phyloP scores from a whole-genome alignment of 1,140 invertebrate genomes.

The Atta texana region DNA sequence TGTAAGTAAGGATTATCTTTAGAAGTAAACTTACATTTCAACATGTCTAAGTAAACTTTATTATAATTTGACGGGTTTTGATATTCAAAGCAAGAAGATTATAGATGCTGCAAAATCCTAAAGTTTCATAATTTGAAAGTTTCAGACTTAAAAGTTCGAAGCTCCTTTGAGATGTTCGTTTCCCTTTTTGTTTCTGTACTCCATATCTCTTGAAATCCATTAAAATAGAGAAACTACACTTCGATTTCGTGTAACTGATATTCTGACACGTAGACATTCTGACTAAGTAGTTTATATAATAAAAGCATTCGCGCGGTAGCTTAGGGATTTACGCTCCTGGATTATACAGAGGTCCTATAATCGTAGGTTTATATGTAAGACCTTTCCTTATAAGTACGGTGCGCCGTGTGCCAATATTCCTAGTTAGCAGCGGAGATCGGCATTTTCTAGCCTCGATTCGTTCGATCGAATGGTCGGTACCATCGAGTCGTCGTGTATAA shows the following conservation, averaged over 20 bases:
- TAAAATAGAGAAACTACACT: background rate
- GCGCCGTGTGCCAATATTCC: slow-evolving; percentile 34
- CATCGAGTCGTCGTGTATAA: slow-evolving; percentile 55
- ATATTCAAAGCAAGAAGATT: slow-evolving; percentile 53
- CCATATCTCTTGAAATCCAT: background rate
- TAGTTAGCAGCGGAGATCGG: slow-evolving; percentile 14
- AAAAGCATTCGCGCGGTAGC: slow-evolving; percentile 24
- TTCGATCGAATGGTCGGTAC: slow-evolving; percentile 17
- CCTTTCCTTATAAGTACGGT: slow-evolving; percentile 17
- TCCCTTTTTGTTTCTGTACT: slow-evolving; percentile 13
- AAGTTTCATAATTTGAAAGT: slow-evolving; percentile 49
- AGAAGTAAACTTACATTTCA: slow-evolving; percentile 8
- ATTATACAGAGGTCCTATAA: slow-evolving; percentile 37
- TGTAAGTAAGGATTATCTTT: background rate
- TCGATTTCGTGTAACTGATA: slow-evolving; percentile 9
- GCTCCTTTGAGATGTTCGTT: slow-evolving; percentile 17
- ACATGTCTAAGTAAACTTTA: slow-evolving; percentile 28
- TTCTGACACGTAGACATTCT: background rate
- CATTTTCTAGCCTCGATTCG: slow-evolving; percentile 56
- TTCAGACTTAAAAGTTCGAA: slow-evolving; percentile 15
- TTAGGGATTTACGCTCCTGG: slow-evolving; percentile 3
- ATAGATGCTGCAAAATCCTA: slow-evolving; percentile 33
- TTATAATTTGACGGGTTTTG: slow-evolving; percentile 32
- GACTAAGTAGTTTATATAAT: slow-evolving; percentile 11
- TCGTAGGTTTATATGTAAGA: slow-evolving; percentile 35